Evolutionary conservation across 2,797 vertebrate species (phyloP), one percentile per base, ranked within the genome.

Genomic region (Falco rusticolus): DNA sequence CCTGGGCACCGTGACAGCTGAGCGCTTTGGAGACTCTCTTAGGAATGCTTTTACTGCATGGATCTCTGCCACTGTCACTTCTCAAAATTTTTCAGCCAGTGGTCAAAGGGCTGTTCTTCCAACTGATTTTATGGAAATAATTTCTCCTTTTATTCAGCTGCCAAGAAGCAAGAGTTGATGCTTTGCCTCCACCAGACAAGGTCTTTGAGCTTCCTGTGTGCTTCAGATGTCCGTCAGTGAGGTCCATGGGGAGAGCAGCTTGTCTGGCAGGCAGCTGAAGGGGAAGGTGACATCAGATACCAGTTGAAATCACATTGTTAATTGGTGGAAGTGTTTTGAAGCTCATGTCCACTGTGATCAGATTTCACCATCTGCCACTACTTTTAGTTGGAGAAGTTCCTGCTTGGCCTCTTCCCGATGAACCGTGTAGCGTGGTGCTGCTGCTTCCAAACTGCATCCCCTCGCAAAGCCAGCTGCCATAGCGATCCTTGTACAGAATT

Each of bases 101-200:
- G 5, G 93, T 79, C 91, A 91, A 66, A 96, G 80, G 85, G 74
- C 83, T 95, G 90, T 84, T 93, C 86, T 77, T 94, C 95, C 16
- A 2, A 41, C 87, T 60, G 88, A 48, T 37, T 76, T 60, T 90
- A 92, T 93, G 88, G 90, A 94, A 96, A 74, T 89, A 0, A 39
- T 89, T 89, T 64, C 57, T 93, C 26, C 79, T 94, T 96, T 89
- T 90, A 43, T 94, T 94, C 91, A 83, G 74, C 84, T 97, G 96
- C 96, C 96, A 96, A 90, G 90, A 92, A 89, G 59, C 63, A 28
- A 56, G n/a, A 84, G 87, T 91, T 93, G 88, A 65, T 95, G 74
- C 85, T 94, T 97, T 8, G 31, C 53, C 37, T 95, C 37, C 80
- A 82, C 31, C 72, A 85, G 66, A 70, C 84, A 50, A 87, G 68